Percentiles rank a stretch among this genome's conserved stretches.
phyloP scores from a whole-genome alignment of 1,140 invertebrate genomes.

The Procambarus clarkii region DNA sequence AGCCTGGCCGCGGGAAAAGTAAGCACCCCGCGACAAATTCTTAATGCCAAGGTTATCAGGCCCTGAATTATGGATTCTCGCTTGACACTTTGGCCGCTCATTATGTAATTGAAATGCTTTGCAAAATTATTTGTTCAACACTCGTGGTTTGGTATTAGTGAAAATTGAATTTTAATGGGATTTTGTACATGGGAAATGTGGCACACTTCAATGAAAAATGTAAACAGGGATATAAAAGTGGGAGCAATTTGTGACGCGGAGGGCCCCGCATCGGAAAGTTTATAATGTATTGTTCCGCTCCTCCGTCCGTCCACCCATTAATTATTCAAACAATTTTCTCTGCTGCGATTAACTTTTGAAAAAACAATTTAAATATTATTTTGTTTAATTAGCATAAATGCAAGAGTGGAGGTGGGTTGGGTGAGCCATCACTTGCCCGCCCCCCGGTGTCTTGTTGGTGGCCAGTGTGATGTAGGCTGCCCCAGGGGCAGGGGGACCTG shows the following conservation, averaged over 20 bases:
- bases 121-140: neutral
- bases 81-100: slow-evolving; percentile 16
- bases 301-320: neutral
- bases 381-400: slow-evolving; percentile 21
- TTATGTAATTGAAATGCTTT: slow-evolving; percentile 20
- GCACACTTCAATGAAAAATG: slow-evolving; percentile 32
- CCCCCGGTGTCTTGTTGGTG: no score
- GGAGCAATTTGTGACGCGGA: neutral
- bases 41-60: neutral
- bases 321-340: slow-evolving; percentile 37
- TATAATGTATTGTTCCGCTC: slow-evolving; percentile 1
- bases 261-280: neutral
- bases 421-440: neutral
- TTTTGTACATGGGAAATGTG: slow-evolving; percentile 32
- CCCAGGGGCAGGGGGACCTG: no score
- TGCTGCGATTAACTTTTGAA: slow-evolving; percentile 9
- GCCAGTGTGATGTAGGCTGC: no score
- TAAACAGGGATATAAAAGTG: neutral
- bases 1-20: neutral
- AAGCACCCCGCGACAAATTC: neutral
- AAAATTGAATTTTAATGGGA: slow-evolving; percentile 48
- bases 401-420: neutral
- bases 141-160: slow-evolving; percentile 6
- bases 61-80: neutral
- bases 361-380: slow-evolving; percentile 6